Evolutionary conservation across 1,140 invertebrate species (phyloP), one percentile per base, ranked within the genome.

Genomic region (Octopus bimaculoides): DNA sequence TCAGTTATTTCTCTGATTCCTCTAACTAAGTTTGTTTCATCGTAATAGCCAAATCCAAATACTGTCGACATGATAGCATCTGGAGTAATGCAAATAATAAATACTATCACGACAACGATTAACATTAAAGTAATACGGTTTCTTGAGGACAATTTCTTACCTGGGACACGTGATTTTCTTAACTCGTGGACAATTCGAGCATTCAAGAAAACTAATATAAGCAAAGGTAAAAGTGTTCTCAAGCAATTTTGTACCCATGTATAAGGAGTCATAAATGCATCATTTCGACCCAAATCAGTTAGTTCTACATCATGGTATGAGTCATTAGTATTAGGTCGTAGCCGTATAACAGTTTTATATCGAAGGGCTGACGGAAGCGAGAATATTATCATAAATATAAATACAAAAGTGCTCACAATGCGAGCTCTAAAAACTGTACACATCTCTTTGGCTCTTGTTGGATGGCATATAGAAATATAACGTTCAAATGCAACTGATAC

Each of bases 381-480:
- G 6, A 90, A 69, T 0, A 87, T 69, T 52, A 84, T 84, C 86
- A 89, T 89, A 71, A 81, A 79, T 9, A 89, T 54, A 78, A 88
- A 89, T 5, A 89, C 85, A 6, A 83, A 79, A 8, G 83, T 82
- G 80, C 86, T 85, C 7, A 87, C 85, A 14, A 87, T 80, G 41
- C 84, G 80, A 6, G 89, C 88, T 9, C 84, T 79, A 6, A 83
- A 78, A 12, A 88, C 85, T 0, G 97, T 98, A 90, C 97, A 98
- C 52, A 97, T 92, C 0, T 95, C 94, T 77, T 95, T 92, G 0
- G 96, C 96, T 79, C 93, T 92, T 8, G 98, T 92, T 0, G 96
- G 96, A 89, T 97, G 95, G 88, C 97, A 98, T 1, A 99, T 97
- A 0, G 96, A 96, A 69, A 99, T 95, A 91, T 97, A 99, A 71